Conservation (phyloP, 2,888 invertebrate species). For the Bellardia pandia region DNA sequence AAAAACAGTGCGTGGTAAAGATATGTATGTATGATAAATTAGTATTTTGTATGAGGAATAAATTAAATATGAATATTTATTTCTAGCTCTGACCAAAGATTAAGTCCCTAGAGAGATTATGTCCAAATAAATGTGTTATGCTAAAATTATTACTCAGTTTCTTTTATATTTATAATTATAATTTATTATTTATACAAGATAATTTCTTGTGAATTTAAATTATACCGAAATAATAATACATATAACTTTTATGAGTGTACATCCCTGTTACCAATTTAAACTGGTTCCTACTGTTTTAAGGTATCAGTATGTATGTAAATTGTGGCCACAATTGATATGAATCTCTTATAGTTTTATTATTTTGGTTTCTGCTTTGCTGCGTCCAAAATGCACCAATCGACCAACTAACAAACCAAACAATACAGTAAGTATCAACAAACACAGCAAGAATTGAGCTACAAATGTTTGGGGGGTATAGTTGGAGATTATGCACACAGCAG, state of each 20-base stretch:
- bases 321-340: neutral
- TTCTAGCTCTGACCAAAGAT: constrained; percentile 2
- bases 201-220: too few species aligned
- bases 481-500: neutral
- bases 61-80: neutral
- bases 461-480: neutral
- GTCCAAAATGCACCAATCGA: constrained; percentile 21
- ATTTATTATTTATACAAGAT: constrained; percentile 7
- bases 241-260: too few species aligned
- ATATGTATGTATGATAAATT: constrained; percentile 15
- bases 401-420: constrained; percentile 50
- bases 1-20: neutral
- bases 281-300: neutral
- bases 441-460: neutral
- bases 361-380: constrained; percentile 9
- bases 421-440: neutral
- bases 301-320: neutral
- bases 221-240: neutral
- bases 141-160: constrained; percentile 7
- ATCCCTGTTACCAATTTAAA: neutral
- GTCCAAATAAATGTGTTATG: neutral
- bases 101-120: constrained; percentile 6
- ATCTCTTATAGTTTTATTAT: constrained; percentile 5
- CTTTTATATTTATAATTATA: neutral
- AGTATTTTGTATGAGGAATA: constrained; percentile 19